Conservation (phyloP, 1,140 invertebrate genomes). For the Dysdera silvatica region DNA sequence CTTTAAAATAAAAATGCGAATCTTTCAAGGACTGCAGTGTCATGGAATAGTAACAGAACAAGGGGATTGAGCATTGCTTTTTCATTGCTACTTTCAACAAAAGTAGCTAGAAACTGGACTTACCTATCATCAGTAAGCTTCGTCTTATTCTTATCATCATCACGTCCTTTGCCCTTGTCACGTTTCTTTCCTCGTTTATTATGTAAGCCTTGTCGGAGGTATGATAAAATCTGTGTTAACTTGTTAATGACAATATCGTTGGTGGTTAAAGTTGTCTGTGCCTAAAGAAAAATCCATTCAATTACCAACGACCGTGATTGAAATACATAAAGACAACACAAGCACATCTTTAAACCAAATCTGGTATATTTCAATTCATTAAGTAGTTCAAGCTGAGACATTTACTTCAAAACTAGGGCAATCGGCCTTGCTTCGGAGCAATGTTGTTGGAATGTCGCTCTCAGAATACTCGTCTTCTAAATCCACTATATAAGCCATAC, state of each 20-base stretch:
- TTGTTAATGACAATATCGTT: constrained; percentile 97
- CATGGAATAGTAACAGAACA: too few species aligned
- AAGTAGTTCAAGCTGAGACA: not conserved
- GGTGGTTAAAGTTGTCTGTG: constrained; percentile 73
- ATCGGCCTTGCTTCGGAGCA: constrained; percentile 90
- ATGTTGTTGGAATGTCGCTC: constrained; percentile 89
- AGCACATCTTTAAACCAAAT: too few species aligned
- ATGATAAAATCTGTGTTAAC: constrained; percentile 90
- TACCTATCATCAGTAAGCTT: constrained; percentile 53
- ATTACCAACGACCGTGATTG: too few species aligned
- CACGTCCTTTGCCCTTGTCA: constrained; percentile 21
- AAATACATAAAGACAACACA: too few species aligned
- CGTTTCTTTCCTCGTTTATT: constrained; percentile 35
- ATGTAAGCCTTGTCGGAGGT: constrained; percentile 55
- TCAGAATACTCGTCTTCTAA: constrained; percentile 76
- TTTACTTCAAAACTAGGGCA: constrained; percentile 61
- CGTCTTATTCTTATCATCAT: constrained; percentile 17
- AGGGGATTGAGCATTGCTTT: too few species aligned
- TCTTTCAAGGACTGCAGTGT: too few species aligned
- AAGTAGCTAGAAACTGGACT: not conserved
- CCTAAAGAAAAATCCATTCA: constrained; percentile 53
- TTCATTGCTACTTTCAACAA: too few species aligned
- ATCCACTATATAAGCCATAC: constrained; percentile 98
- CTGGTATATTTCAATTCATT: too few species aligned
- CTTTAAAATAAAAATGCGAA: too few species aligned